These are phyloP conservation scores for Nomada lathburiana DNA, from an alignment of 2,888 invertebrate species.

Conservation along the genomic window DNA sequence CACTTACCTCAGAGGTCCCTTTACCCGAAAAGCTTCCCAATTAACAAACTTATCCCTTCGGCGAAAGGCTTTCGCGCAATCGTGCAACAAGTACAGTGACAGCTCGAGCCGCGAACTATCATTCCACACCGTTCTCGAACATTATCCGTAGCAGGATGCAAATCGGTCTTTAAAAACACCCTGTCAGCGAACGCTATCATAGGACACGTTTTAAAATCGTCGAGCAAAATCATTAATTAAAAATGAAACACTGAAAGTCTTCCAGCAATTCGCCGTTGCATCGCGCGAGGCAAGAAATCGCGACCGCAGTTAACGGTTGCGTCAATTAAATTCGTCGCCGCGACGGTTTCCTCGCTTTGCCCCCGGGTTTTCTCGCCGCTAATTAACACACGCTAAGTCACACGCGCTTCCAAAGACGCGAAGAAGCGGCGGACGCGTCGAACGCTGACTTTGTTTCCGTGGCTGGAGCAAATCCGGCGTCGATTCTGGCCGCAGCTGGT, in stretches of 20 bases:
- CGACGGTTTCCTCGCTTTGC: slow-evolving; percentile 22
- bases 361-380: slow-evolving; percentile 31
- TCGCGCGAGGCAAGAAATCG: neutral
- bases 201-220: no score
- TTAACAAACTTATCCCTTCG: neutral
- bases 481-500: neutral
- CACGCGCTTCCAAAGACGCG: slow-evolving; percentile 4
- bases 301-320: slow-evolving; percentile 14
- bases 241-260: neutral
- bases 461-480: no score
- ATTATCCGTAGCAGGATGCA: no score
- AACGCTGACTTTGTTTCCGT: no score
- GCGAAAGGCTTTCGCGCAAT: no score
- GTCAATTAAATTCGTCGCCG: slow-evolving; percentile 64
- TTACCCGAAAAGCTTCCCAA: neutral
- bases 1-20: neutral
- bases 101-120: no score
- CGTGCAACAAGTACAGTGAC: no score
- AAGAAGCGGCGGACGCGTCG: neutral
- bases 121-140: no score
- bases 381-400: slow-evolving; percentile 61
- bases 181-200: no score
- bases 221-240: neutral
- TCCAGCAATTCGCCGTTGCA: slow-evolving; percentile 43
- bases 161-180: no score